A percentile compares a stretch with the other conserved stretches of the same genome.
phyloP scores from a whole-genome alignment of 1,140 invertebrate genomes.

The Rhyacophila brunnea region DNA sequence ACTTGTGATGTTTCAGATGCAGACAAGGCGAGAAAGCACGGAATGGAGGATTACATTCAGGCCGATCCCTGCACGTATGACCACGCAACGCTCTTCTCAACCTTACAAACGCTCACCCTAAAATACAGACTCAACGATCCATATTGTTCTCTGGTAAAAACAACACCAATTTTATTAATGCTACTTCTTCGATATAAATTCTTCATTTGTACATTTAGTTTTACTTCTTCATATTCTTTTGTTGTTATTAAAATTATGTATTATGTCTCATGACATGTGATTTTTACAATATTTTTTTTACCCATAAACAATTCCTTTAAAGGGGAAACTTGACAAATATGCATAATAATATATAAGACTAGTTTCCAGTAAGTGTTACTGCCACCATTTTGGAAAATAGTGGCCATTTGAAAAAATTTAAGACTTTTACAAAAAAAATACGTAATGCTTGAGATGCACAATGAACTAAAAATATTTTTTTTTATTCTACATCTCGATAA shows the following conservation, averaged over 20 bases:
- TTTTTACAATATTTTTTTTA: too few relatives aligned
- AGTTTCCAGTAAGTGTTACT: too few relatives aligned
- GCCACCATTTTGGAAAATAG: too few relatives aligned
- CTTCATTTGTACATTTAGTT: neutral
- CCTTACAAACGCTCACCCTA: conserved; percentile 87
- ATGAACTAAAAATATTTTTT: too few relatives aligned
- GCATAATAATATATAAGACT: too few relatives aligned
- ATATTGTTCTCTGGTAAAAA: conserved; percentile 89
- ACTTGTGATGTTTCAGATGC: conserved; percentile 64
- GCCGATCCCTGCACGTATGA: conserved; percentile 97
- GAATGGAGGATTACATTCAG: conserved; percentile 98
- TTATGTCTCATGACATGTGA: neutral
- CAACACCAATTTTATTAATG: neutral
- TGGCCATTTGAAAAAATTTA: too few relatives aligned
- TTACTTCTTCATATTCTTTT: neutral
- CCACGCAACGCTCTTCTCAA: conserved; percentile 89
- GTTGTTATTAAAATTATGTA: conserved; percentile 3
- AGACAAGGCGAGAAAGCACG: conserved; percentile 95
- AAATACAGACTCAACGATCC: conserved; percentile 96
- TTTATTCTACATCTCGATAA: too few relatives aligned
- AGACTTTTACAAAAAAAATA: too few relatives aligned
- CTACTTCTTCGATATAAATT: too few relatives aligned
- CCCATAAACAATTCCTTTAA: too few relatives aligned
- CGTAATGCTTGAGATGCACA: too few relatives aligned
- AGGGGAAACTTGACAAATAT: too few relatives aligned